Conservation (phyloP, 2,888 invertebrate species). For the Caenorhabditis panamensis region DNA sequence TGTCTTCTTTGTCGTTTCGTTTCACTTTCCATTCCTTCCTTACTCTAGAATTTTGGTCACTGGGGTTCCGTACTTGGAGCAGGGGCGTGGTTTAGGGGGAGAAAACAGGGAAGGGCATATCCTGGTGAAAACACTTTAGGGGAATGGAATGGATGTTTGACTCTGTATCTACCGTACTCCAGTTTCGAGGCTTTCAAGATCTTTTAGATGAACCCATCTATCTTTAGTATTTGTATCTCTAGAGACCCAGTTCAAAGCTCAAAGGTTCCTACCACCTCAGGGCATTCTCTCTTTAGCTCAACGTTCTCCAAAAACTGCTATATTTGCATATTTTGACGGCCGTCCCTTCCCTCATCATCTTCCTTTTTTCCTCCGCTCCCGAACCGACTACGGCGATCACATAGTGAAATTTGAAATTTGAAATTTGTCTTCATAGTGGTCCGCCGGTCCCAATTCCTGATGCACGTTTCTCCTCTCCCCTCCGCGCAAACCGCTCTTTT, state of each 20-base stretch:
- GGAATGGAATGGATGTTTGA: too few species aligned
- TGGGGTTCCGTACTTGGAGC: not conserved
- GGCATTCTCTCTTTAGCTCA: too few species aligned
- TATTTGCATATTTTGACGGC: not conserved
- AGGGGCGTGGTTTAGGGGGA: not conserved
- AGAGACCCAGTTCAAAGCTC: too few species aligned
- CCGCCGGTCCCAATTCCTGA: conserved; percentile 40
- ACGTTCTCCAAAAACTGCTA: too few species aligned
- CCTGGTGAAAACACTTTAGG: conserved; percentile 4
- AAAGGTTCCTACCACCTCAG: too few species aligned
- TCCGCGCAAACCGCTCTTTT: conserved; percentile 49
- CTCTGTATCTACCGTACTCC: too few species aligned
- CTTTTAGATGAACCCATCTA: too few species aligned
- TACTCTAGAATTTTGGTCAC: not conserved
- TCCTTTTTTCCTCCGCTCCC: not conserved
- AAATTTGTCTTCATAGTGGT: conserved; percentile 17
- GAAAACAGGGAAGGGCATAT: conserved; percentile 3
- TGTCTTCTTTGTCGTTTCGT: too few species aligned
- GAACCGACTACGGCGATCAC: conserved; percentile 18
- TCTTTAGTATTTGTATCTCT: too few species aligned
- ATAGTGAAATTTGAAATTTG: conserved; percentile 39
- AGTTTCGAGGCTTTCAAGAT: too few species aligned
- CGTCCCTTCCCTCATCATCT: not conserved
- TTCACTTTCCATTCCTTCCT: too few species aligned
- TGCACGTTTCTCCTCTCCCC: conserved; percentile 45